Evolutionary conservation across 2,888 invertebrate genomes (phyloP).

Genomic region (Hirtodrosophila confusa): DNA sequence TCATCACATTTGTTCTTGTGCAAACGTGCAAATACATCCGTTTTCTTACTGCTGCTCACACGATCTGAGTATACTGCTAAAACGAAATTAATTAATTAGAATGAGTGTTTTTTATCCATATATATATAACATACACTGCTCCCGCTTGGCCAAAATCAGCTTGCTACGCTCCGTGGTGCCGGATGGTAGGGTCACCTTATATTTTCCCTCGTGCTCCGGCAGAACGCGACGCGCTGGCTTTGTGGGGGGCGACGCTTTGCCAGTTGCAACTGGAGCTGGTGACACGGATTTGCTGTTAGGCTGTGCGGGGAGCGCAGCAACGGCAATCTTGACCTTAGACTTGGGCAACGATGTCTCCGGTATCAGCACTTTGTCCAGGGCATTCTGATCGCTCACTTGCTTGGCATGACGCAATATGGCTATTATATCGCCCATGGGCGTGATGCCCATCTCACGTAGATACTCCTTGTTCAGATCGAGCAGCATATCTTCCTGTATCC

Average conservation of each 20-base stretch:
- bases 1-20: constrained; percentile 58
- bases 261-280: constrained; percentile 1
- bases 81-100: background rate
- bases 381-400: constrained; percentile 86
- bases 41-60: constrained; percentile 68
- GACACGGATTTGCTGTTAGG: constrained; percentile 41
- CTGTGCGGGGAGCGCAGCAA: constrained; percentile 2
- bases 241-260: constrained; percentile 60
- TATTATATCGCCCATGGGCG: constrained; percentile 89
- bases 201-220: constrained; percentile 86
- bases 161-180: constrained; percentile 85
- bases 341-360: constrained; percentile 85
- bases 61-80: constrained; percentile 81
- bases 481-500: constrained; percentile 94
- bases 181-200: constrained; percentile 85
- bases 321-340: constrained; percentile 5
- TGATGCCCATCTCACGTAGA: constrained; percentile 94
- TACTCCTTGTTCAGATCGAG: constrained; percentile 94
- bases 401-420: constrained; percentile 89
- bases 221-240: constrained; percentile 82
- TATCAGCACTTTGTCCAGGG: constrained; percentile 86
- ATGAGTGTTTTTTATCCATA: no score
- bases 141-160: constrained; percentile 84
- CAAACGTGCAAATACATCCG: constrained; percentile 80
- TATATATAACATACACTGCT: constrained; percentile 74